Base-by-base conservation (phyloP, 2,113 vertebrate genomes). In the Abramis brama region DNA sequence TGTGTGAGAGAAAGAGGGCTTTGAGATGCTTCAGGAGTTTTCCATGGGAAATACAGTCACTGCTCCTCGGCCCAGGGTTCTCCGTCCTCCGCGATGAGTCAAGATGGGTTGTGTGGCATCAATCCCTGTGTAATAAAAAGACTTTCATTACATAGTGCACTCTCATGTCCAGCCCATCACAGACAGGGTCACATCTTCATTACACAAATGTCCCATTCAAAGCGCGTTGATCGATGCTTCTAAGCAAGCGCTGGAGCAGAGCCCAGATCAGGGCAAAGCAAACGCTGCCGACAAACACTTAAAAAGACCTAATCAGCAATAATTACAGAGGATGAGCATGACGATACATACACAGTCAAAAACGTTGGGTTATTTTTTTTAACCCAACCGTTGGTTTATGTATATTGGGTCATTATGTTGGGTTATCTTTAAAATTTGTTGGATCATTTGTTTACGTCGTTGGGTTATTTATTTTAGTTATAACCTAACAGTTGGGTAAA, bases 41-140 rank as follows among this genome's bases (percentile, higher is more conserved):
- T 92, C 85, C 87, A 89, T 89, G 85, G 89, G 88, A 92, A 92
- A 93, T 62, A 89, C 86, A 89, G 78, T 89, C 90, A 87, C 82
- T 91, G 92, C 89, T 88, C 91, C 89, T 90, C 87, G 80, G 36
- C 57, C 23, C 3, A 39, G 59, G 25, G 59, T 62, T 70, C 84
- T 91, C 89, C 11, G 80, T 88, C 87, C 87, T 88, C 90, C 83
- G 86, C 85, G n/a, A 62, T 86, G 64, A 89, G 89, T 89, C 86
- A 86, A 6, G 87, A 17, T 90, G 25, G 77, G 90, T 89, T 89
- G 86, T 78, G 80, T 85, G 89, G 91, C 89, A 87, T 90, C 89
- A 86, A 86, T 88, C 91, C 88, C 94, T 94, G 89, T 80, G 89
- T 86, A 82, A 66, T 68, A 78, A 68, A 86, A 82, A 90, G 0